Evolutionary conservation across 2,113 vertebrate species (phyloP).

Genomic region (Seriola rivoliana): DNA sequence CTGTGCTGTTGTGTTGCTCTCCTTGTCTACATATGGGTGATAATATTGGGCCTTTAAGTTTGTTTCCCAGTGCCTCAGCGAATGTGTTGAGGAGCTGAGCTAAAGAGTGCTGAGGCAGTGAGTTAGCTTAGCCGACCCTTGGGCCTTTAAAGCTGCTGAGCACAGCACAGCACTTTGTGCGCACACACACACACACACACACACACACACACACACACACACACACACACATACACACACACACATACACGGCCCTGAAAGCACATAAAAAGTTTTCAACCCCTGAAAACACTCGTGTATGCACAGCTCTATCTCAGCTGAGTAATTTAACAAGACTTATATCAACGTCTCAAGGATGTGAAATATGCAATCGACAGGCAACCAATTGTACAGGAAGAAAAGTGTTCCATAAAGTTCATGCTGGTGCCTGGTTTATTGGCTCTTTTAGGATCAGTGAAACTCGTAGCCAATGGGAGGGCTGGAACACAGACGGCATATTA

Average conservation of each 20-base stretch:
- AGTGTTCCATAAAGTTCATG: constrained; percentile 81
- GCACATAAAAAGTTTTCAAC: constrained; percentile 83
- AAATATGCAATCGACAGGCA: constrained; percentile 82
- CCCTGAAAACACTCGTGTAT: constrained; percentile 77
- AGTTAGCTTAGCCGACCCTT: constrained; percentile 84
- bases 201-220: constrained; percentile 55
- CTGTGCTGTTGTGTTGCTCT: constrained; percentile 69
- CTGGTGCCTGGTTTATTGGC: constrained; percentile 76
- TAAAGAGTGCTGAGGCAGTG: constrained; percentile 83
- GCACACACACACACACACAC: constrained; percentile 47
- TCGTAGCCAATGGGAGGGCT: constrained; percentile 77
- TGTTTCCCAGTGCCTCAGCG: constrained; percentile 81
- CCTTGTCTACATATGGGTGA: constrained; percentile 76
- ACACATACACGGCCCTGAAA: constrained; percentile 68
- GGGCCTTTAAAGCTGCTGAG: constrained; percentile 84
- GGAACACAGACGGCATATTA: constrained; percentile 83
- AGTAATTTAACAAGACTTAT: constrained; percentile 84
- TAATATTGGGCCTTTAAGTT: constrained; percentile 81
- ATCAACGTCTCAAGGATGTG: constrained; percentile 80
- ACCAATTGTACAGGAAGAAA: constrained; percentile 78
- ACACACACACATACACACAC: constrained; percentile 47
- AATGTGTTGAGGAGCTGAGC: constrained; percentile 80
- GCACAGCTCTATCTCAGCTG: constrained; percentile 79
- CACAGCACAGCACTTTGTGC: constrained; percentile 77
- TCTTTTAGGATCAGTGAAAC: constrained; percentile 78